Conservation (phyloP, 2,113 vertebrate genomes). For the Microcebus tavaratra region DNA sequence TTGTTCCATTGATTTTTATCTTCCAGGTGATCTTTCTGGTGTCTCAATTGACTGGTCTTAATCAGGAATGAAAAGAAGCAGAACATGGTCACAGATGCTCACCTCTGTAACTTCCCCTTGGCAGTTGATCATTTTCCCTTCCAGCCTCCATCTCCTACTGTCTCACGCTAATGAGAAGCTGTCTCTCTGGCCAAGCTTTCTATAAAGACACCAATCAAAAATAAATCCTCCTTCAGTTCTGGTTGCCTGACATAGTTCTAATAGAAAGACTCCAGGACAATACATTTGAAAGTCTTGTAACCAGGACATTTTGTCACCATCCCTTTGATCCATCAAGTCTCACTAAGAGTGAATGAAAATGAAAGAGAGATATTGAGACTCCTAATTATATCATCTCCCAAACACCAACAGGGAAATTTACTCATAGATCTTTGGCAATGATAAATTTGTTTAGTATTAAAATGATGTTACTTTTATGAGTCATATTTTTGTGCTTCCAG, state of each 20-base stretch:
- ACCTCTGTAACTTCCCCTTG: not conserved
- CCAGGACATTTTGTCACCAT: not conserved
- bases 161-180: not conserved
- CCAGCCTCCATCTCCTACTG: not conserved
- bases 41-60: not conserved
- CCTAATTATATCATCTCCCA: not conserved
- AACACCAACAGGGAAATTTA: not conserved
- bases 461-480: not conserved
- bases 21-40: not conserved
- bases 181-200: not conserved
- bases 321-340: not conserved
- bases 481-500: not conserved
- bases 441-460: not conserved
- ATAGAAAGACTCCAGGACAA: not conserved
- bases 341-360: not conserved
- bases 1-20: constrained; percentile 19
- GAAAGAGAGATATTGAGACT: not conserved
- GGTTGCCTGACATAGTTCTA: not conserved
- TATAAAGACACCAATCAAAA: not conserved
- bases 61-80: not conserved
- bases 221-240: not conserved
- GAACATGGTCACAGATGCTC: not conserved
- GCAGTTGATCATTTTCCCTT: not conserved
- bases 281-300: not conserved
- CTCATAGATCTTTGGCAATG: not conserved